Conservation (phyloP, 2,113 vertebrate genomes). For the Megaptera novaeangliae region DNA sequence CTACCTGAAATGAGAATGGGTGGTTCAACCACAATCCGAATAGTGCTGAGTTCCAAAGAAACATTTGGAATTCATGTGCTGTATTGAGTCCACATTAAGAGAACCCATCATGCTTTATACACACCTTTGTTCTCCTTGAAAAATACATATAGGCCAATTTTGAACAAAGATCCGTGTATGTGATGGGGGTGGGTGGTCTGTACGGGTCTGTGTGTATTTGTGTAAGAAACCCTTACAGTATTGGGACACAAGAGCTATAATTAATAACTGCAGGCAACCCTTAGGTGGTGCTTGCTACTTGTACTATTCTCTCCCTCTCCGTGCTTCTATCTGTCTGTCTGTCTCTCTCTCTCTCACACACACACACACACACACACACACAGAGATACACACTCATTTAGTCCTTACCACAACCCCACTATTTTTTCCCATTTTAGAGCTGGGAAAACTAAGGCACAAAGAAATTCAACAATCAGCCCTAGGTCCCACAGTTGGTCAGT, state of each 20-base stretch:
- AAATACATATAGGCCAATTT: slow-evolving; percentile 19
- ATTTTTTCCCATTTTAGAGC: background rate
- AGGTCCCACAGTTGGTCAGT: background rate
- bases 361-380: background rate
- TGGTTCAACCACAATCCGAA: background rate
- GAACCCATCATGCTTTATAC: background rate
- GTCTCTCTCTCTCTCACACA: background rate
- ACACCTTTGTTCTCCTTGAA: background rate
- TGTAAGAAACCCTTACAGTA: background rate
- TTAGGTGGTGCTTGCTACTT: background rate
- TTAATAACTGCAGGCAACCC: background rate
- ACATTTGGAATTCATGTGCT: background rate
- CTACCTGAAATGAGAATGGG: background rate
- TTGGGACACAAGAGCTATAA: background rate
- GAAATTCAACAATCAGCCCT: background rate
- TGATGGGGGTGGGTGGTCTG: background rate
- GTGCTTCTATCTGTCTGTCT: background rate
- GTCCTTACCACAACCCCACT: background rate
- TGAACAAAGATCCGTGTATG: background rate
- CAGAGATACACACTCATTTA: background rate
- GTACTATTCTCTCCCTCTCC: background rate
- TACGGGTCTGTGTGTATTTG: background rate
- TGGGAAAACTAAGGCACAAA: background rate
- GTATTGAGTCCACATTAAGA: background rate
- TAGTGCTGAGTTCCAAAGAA: background rate